Evolutionary conservation across 2,888 invertebrate species (phyloP).

Genomic region (Griposia aprilina): DNA sequence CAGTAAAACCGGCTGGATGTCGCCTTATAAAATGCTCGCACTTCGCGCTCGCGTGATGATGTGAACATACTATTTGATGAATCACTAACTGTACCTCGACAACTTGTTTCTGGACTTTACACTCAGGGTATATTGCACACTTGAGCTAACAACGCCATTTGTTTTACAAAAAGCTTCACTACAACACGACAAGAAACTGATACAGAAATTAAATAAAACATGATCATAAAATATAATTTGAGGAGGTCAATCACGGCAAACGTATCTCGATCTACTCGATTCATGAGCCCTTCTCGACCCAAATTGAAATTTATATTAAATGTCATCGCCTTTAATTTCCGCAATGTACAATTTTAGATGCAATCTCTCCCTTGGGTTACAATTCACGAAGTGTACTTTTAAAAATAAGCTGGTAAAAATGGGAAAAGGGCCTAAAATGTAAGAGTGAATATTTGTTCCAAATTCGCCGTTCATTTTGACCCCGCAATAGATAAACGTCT

Average conservation of each 20-base stretch:
- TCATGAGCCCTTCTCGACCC: constrained; percentile 80
- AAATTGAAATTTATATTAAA: constrained; percentile 88
- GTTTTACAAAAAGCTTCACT: constrained; percentile 14
- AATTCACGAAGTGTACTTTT: constrained; percentile 74
- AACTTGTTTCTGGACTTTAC: constrained; percentile 58
- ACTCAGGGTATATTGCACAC: constrained; percentile 20
- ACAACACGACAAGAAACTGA: constrained; percentile 22
- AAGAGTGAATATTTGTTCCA: constrained; percentile 69
- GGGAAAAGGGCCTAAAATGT: constrained; percentile 58
- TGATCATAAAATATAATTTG: constrained; percentile 62
- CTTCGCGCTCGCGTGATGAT: constrained; percentile 68
- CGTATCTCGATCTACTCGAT: constrained; percentile 74
- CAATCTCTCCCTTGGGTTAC: constrained; percentile 84
- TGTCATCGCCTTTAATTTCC: constrained; percentile 87
- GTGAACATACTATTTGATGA: constrained; percentile 73
- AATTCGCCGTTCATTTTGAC: constrained; percentile 72
- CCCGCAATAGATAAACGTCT: constrained; percentile 75
- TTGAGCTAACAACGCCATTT: constrained; percentile 7
- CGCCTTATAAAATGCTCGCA: constrained; percentile 75
- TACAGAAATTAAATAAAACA: constrained; percentile 55
- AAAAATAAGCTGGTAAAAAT: constrained; percentile 62
- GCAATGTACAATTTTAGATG: constrained; percentile 87
- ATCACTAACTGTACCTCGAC: constrained; percentile 71
- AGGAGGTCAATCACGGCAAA: constrained; percentile 68
- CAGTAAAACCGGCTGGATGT: constrained; percentile 80